phyloP scores from a whole-genome alignment of 2,888 invertebrate species.

The Punctoribates punctum region DNA sequence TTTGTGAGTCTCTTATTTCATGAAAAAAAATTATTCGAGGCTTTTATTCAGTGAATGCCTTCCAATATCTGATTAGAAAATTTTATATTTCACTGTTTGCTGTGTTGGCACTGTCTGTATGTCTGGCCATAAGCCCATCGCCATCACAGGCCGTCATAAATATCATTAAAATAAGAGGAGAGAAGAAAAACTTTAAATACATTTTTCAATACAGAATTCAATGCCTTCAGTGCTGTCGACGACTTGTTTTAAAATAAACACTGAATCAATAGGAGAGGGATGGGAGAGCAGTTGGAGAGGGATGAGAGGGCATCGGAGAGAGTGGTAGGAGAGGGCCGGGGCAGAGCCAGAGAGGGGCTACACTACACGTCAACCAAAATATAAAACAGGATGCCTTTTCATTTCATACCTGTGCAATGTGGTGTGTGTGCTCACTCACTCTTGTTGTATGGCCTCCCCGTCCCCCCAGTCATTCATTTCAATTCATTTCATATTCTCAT shows the following conservation, averaged over 20 bases:
- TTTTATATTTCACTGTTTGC: no score
- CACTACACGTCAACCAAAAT: background rate
- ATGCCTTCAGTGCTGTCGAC: background rate
- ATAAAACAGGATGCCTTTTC: conserved; percentile 21
- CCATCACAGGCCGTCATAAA: background rate
- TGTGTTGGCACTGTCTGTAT: background rate
- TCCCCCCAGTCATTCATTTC: background rate
- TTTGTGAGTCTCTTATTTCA: no score
- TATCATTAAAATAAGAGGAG: background rate
- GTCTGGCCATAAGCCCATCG: conserved; percentile 2
- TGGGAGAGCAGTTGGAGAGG: no score
- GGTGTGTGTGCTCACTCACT: background rate
- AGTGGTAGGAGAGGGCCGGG: no score
- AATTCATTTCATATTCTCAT: conserved; percentile 3
- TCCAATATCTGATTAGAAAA: no score
- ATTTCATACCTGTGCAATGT: background rate
- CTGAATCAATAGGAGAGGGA: background rate
- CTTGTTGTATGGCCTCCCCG: background rate
- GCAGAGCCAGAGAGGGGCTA: background rate
- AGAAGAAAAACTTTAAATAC: background rate
- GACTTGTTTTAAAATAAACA: conserved; percentile 19
- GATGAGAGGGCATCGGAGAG: no score
- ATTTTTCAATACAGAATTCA: background rate
- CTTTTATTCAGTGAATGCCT: no score
- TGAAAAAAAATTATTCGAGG: no score